phyloP scores from a whole-genome alignment of 2,888 invertebrate genomes.

The Orthonevra nobilis region DNA sequence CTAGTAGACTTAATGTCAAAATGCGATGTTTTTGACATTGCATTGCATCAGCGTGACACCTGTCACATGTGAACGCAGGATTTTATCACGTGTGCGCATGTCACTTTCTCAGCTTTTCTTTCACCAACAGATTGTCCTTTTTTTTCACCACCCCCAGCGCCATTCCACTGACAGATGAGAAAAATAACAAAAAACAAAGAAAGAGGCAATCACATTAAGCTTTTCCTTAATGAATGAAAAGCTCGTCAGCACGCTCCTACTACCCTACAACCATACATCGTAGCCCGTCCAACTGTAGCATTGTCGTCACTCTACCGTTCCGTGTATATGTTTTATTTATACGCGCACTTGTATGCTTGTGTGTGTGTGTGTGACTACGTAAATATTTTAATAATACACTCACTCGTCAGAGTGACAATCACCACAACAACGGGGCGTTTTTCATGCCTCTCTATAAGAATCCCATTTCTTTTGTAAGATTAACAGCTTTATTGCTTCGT shows the following conservation, averaged over 20 bases:
- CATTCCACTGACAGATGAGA: background rate
- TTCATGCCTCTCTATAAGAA: slow-evolving; percentile 9
- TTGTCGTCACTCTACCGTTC: slow-evolving; percentile 52
- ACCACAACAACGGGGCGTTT: background rate
- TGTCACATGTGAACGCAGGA: slow-evolving; percentile 18
- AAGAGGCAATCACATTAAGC: slow-evolving; percentile 9
- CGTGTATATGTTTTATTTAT: slow-evolving; percentile 35
- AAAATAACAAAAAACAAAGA: background rate
- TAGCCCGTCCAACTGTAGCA: slow-evolving; percentile 14
- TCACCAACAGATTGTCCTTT: background rate
- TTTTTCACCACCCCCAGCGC: background rate
- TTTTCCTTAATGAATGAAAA: slow-evolving; percentile 64
- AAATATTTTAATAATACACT: slow-evolving; percentile 39
- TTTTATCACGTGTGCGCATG: slow-evolving; percentile 10
- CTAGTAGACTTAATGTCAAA: too few species aligned
- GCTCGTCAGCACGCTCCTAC: slow-evolving; percentile 27
- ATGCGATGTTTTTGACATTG: slow-evolving; percentile 15
- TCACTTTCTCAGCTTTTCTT: background rate
- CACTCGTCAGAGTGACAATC: slow-evolving; percentile 24
- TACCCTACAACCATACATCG: slow-evolving; percentile 1
- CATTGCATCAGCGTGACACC: slow-evolving; percentile 20
- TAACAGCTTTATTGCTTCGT: slow-evolving; percentile 31
- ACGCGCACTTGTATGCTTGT: slow-evolving; percentile 16
- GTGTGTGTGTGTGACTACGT: slow-evolving; percentile 12
- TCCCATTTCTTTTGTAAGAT: slow-evolving; percentile 51